Evolutionary conservation across 2,888 invertebrate genomes (phyloP).

Genomic region (Callyntrura sp.): DNA sequence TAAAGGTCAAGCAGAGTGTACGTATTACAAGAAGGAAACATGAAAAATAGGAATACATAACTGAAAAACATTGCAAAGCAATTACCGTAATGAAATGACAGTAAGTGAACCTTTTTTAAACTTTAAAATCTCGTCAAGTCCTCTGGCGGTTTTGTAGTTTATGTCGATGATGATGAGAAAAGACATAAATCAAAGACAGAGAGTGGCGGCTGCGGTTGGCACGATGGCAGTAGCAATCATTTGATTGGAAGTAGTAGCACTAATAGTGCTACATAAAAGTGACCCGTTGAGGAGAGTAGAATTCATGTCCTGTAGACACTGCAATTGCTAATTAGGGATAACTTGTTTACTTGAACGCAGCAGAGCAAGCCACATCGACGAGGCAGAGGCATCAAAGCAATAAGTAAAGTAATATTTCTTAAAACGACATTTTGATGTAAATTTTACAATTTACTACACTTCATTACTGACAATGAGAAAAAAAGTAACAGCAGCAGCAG

Average conservation of each 20-base stretch:
- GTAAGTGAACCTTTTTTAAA: conserved; percentile 49
- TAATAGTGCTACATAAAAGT: background rate
- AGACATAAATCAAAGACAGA: conserved; percentile 42
- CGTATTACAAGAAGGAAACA: background rate
- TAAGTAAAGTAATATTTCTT: conserved; percentile 52
- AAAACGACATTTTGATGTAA: conserved; percentile 49
- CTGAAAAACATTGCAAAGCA: conserved; percentile 9
- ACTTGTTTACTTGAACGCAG: conserved; percentile 28
- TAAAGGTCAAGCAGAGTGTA: background rate
- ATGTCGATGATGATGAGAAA: conserved; percentile 61
- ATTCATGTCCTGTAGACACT: background rate
- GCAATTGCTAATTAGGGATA: conserved; percentile 45
- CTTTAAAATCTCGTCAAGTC: conserved; percentile 12
- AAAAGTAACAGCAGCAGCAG: conserved; percentile 30
- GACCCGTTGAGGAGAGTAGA: conserved; percentile 3
- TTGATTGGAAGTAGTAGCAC: background rate
- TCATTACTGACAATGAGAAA: conserved; percentile 20
- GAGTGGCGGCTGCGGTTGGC: background rate
- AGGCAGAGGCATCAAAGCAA: background rate
- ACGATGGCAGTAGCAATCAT: background rate
- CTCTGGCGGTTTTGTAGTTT: conserved; percentile 41
- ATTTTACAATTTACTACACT: conserved; percentile 50
- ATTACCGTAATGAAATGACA: conserved; percentile 47
- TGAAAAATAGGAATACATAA: conserved; percentile 25
- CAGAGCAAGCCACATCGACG: background rate